Base-by-base conservation (phyloP, 1,140 invertebrate species). In the Hylyphantes graminicola region DNA sequence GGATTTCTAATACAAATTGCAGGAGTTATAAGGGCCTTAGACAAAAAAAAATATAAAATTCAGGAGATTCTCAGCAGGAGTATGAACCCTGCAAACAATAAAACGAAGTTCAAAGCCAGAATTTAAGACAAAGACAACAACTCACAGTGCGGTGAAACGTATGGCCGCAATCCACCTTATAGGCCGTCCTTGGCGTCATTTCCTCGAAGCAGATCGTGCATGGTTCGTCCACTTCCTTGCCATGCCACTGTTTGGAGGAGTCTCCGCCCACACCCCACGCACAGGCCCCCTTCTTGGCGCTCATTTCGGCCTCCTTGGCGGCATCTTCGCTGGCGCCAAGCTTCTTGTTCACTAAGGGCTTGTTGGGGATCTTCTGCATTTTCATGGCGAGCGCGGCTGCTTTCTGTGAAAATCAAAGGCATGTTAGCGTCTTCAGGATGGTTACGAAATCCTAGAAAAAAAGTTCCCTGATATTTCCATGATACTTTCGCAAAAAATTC, bases 91-190 rank as follows among this genome's bases (percentile, higher is more conserved):
- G n/a, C n/a, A n/a, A n/a, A n/a, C n/a, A n/a, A n/a, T n/a, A n/a
- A n/a, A n/a, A n/a, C n/a, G n/a, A n/a, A n/a, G n/a, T n/a, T n/a
- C n/a, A n/a, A n/a, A n/a, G n/a, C n/a, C 35, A 35, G 35, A 35
- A 35, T 35, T 35, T 35, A 35, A 35, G 35, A 5, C 35, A 5
- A 35, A 35, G 35, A 35, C 35, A 50, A 68, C 3, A 76, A 64
- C 35, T 68, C 51, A 81, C 78, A 15, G 35, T 63, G 17, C 35
- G 57, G 50, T 85, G 83, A 73, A 78, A 85, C n/a, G 8, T 10
- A 48, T 85, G 83, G 13, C 75, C 75, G 65, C 83, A 85, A 53
- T 78, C 64, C 7, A 72, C 63, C 53, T 80, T 78, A 72, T 75
- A 75, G n/a, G 70, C 54, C 21, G 55, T 73, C 2, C 8, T 11